Evolutionary conservation across 2,797 vertebrate species (phyloP).

Genomic region (Echiichthys vipera): DNA sequence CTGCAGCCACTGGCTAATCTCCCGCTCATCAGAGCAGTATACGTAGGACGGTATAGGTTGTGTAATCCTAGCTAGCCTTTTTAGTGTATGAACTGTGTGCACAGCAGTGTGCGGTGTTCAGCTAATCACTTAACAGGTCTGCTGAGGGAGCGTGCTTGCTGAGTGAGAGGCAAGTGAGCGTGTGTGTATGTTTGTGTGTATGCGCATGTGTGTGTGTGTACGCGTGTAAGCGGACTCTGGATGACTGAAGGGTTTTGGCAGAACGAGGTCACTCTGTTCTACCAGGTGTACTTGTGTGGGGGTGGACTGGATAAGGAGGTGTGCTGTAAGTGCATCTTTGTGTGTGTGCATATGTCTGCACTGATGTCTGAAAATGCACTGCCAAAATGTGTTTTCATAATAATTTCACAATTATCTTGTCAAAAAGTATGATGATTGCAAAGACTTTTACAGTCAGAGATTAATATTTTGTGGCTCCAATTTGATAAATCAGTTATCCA

Average conservation of each 20-base stretch:
- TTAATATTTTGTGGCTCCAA: neutral
- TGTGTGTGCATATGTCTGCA: slow-evolving; percentile 3
- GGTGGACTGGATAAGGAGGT: slow-evolving; percentile 64
- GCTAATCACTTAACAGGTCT: slow-evolving; percentile 80
- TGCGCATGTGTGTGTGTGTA: neutral
- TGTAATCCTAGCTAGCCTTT: slow-evolving; percentile 37
- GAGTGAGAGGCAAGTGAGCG: slow-evolving; percentile 27
- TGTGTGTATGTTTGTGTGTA: slow-evolving; percentile 1
- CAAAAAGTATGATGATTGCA: neutral
- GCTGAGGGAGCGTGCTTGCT: slow-evolving; percentile 56
- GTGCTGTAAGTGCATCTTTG: slow-evolving; percentile 28
- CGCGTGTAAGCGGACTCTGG: slow-evolving; percentile 25
- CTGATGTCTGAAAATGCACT: slow-evolving; percentile 26
- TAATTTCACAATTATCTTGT: neutral
- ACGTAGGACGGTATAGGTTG: slow-evolving; percentile 42
- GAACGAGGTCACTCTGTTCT: slow-evolving; percentile 83
- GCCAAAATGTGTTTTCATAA: slow-evolving; percentile 8
- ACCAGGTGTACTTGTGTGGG: slow-evolving; percentile 75
- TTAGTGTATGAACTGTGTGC: slow-evolving; percentile 46
- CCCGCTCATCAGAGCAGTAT: slow-evolving; percentile 39
- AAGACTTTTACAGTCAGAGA: neutral
- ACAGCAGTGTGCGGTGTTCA: slow-evolving; percentile 57
- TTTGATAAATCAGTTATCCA: slow-evolving; percentile 1
- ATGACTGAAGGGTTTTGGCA: slow-evolving; percentile 84
- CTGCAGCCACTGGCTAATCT: slow-evolving; percentile 40